These are phyloP conservation scores for Notiomystis cincta DNA, from an alignment of 2,113 vertebrate species.

Conservation along the genomic window DNA sequence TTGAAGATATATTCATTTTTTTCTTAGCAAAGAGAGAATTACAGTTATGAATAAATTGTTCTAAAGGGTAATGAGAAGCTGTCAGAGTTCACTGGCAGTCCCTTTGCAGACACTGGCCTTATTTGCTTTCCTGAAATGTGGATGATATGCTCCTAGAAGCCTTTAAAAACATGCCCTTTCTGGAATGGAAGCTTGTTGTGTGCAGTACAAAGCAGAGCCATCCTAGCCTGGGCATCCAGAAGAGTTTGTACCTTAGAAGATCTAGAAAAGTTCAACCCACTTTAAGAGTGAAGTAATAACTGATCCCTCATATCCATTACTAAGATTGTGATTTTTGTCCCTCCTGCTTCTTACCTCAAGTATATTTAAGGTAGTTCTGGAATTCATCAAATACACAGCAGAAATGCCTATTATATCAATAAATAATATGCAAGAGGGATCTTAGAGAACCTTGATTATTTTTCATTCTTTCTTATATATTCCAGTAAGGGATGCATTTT, in stretches of 20 bases:
- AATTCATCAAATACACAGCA: background rate
- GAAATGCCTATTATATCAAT: background rate
- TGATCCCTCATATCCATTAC: background rate
- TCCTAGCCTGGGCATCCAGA: background rate
- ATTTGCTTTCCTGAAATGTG: background rate
- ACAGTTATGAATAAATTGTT: background rate
- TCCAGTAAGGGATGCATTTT: background rate
- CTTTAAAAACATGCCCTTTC: background rate
- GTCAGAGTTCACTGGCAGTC: background rate
- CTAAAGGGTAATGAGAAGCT: background rate
- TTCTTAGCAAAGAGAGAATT: background rate
- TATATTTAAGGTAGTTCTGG: background rate
- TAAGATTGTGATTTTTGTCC: background rate
- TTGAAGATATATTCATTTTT: background rate
- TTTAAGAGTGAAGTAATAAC: background rate
- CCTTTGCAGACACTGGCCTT: background rate
- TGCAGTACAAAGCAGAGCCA: background rate
- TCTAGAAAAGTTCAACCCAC: background rate
- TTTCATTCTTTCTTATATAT: background rate
- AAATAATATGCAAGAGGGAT: background rate
- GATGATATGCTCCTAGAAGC: background rate
- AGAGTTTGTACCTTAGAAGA: background rate
- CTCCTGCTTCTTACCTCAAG: background rate
- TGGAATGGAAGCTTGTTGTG: background rate
- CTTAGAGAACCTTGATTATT: background rate